Conservation (phyloP, 2,888 invertebrate genomes). For the Gari tellinella region DNA sequence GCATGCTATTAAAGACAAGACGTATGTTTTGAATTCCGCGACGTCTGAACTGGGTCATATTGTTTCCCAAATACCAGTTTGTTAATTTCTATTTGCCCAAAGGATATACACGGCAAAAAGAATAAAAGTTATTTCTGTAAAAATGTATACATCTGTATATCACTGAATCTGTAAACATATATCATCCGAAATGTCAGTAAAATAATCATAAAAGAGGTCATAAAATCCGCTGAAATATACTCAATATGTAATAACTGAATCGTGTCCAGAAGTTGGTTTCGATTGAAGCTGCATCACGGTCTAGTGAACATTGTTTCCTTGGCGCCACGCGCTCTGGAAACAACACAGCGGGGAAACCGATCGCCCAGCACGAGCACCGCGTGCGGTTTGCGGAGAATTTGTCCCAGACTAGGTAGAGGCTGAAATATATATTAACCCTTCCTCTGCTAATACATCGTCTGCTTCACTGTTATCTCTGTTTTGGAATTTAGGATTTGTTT, state of each 20-base stretch:
- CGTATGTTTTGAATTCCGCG: no score
- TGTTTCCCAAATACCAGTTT: no score
- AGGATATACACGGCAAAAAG: no score
- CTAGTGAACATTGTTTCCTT: conserved; percentile 35
- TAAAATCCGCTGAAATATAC: conserved; percentile 47
- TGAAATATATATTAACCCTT: no score
- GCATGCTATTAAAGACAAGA: no score
- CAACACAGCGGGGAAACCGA: conserved; percentile 48
- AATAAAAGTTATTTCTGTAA: no score
- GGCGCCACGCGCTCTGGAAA: conserved; percentile 56
- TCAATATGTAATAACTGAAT: conserved; percentile 53
- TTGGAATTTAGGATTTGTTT: no score
- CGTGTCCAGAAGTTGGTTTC: conserved; percentile 53
- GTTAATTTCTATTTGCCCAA: no score
- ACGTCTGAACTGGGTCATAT: no score
- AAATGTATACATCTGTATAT: conserved; percentile 10
- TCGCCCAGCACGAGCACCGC: conserved; percentile 51
- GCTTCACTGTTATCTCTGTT: no score
- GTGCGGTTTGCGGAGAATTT: conserved; percentile 14
- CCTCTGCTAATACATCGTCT: no score
- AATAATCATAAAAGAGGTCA: conserved; percentile 42
- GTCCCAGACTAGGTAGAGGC: no score
- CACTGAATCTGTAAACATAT: conserved; percentile 32
- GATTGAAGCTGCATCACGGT: conserved; percentile 40
- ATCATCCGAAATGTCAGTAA: conserved; percentile 53